Conservation (phyloP, 2,888 invertebrate genomes). For the Sminthurides aquaticus region DNA sequence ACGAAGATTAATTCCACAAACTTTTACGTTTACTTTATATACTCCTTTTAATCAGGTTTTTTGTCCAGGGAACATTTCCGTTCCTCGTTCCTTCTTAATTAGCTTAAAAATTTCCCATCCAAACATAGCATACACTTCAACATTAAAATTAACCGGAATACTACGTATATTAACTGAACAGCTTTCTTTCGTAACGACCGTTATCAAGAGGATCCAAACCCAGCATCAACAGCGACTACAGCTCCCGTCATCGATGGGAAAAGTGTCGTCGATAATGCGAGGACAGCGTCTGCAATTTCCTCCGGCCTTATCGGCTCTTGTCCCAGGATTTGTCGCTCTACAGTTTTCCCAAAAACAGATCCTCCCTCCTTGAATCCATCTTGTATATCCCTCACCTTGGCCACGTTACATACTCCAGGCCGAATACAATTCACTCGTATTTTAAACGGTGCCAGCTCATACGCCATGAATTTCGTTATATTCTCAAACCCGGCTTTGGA, state of each 20-base stretch:
- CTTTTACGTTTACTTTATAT: too few species aligned
- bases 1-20: too few species aligned
- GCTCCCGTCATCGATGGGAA: conserved; percentile 3
- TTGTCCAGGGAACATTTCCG: too few species aligned
- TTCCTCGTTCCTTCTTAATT: too few species aligned
- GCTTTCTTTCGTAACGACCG: too few species aligned
- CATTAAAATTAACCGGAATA: too few species aligned
- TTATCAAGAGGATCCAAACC: not conserved
- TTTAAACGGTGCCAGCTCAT: conserved; percentile 1
- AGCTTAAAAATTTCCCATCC: too few species aligned
- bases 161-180: too few species aligned
- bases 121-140: too few species aligned
- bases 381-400: not conserved
- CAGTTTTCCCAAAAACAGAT: not conserved
- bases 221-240: not conserved
- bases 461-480: conserved; percentile 4
- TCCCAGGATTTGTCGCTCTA: not conserved
- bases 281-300: conserved; percentile 2
- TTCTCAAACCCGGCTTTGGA: not conserved
- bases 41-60: too few species aligned
- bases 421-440: conserved; percentile 14
- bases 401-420: not conserved
- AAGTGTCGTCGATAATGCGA: not conserved
- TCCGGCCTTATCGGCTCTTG: not conserved
- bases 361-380: not conserved